Base-by-base conservation (phyloP, 2,113 vertebrate species). In the Myiozetetes cayanensis region DNA sequence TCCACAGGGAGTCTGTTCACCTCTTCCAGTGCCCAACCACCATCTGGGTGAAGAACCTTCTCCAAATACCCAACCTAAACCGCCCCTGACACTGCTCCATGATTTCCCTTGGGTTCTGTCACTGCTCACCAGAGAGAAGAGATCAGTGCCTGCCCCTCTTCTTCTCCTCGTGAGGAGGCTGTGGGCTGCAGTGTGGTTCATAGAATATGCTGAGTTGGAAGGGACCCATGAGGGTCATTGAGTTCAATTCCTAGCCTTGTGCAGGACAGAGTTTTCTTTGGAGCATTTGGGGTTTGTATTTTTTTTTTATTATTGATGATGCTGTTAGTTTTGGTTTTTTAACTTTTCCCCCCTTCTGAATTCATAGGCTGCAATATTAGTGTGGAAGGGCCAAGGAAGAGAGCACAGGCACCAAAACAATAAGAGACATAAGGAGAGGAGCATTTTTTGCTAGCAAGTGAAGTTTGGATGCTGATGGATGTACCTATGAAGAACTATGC, bases 331-430 rank as follows among this genome's bases (percentile, higher is more conserved):
- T 19, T 21, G 12, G 7, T 55, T 53, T 12, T 66, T 39, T 11
- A 11, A 39, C 19, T 3, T 39, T 33, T 3, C 2, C 8, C 1
- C 8, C 5, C 12, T 85, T 31, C 4, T 3, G 3, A 21, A 3
- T 37, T 53, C 21, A 77, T 27, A 65, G 30, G 4, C 15, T 62
- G 27, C 87, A 56, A 8, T n/a, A 65, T 49, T 24, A 61, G 7
- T 10, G 47, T 25, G 25, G 19, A 85, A 75, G 4, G 5, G 14
- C 15, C 39, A 74, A 37, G 11, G 4, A 73, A 18, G 13, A 89
- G 9, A 33, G 8, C 16, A 66, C 19, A 49, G 8, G 24, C 9
- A 53, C 50, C n/a, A 46, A 89, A 66, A 50, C 5, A 50, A 53
- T 8, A 59, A 27, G 2, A 75, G 23, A 31, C 30, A 35, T 6